Evolutionary conservation across 2,888 invertebrate species (phyloP), one percentile per base, ranked within the genome.

Genomic region (Oeneis ivallda): DNA sequence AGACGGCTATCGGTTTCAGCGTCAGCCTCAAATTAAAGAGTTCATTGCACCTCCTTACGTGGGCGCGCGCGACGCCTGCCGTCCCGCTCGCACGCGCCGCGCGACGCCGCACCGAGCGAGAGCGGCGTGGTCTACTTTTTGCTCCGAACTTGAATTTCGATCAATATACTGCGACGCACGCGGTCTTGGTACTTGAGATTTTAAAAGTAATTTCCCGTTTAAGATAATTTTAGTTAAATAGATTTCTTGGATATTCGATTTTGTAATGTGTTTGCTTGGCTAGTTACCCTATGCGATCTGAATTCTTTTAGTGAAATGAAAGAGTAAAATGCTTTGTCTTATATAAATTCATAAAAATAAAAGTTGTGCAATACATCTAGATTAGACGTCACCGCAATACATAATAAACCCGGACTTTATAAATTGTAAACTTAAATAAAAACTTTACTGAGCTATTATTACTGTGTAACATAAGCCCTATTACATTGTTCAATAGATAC

Each of bases 1-100:
- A 56, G 56, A 56, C 56, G 56, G 41, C 56, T 56, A 41, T 56
- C 60, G 60, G 45, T 60, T 49, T 74, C 75, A 71, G 72, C 74
- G 77, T 74, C 75, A 71, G 79, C 76, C 79, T 79, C 76, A 75
- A 81, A 82, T 73, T 70, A 70, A 68, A 73, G 75, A 81, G 90
- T 89, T 90, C 89, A 90, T 80, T 83, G 89, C 83, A 86, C 89
- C 89, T 86, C 85, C 83, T 79, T 43, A 79, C 83, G 85, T 87
- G 85, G 88, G 88, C 88, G 89, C 87, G 85, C 80, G 87, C 87
- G 85, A 77, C 81, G 79, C 50, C 39, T 65, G 39, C 79, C 60
- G 64, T 85, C 85, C 74, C 81, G 43, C 72, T 88, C 80, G 62
- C 71, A 47, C 79, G 58, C 71, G 67, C 50, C 6, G 60, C 54